These are phyloP conservation scores for Erethizon dorsatum DNA, from an alignment of 2,797 vertebrate genomes.

Conservation along the genomic window DNA sequence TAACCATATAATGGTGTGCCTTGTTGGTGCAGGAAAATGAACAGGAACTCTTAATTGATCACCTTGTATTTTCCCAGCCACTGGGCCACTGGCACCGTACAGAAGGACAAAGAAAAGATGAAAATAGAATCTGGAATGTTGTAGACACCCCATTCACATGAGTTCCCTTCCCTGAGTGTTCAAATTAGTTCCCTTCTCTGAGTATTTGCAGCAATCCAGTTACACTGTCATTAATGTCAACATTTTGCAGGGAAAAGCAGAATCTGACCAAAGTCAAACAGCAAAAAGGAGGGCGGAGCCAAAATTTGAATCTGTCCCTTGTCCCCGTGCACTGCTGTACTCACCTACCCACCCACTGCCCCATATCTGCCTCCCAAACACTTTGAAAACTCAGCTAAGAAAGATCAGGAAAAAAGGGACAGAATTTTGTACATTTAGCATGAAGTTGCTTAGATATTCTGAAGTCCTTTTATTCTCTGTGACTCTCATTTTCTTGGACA, in stretches of 20 bases:
- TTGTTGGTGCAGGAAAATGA: constrained; percentile 73
- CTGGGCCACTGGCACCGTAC: background rate
- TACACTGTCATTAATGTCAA: background rate
- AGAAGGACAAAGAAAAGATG: constrained; percentile 25
- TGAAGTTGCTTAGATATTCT: background rate
- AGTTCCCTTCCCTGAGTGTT: background rate
- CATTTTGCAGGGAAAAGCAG: constrained; percentile 4
- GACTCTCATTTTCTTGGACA: background rate
- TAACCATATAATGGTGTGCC: constrained; percentile 66
- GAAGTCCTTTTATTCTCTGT: background rate
- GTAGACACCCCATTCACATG: background rate
- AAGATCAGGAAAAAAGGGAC: background rate
- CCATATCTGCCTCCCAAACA: background rate
- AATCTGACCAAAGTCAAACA: background rate
- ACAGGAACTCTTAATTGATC: constrained; percentile 69
- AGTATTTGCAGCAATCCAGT: background rate
- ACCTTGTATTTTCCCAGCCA: constrained; percentile 72
- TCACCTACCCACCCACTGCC: background rate
- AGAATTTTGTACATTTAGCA: background rate
- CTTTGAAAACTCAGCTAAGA: background rate
- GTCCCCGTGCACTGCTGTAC: background rate
- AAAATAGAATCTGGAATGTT: background rate
- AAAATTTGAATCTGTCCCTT: background rate
- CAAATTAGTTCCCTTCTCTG: background rate
- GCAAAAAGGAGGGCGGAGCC: background rate